These are phyloP conservation scores for Chrysolina americana DNA, from an alignment of 2,888 invertebrate genomes.

Conservation along the genomic window DNA sequence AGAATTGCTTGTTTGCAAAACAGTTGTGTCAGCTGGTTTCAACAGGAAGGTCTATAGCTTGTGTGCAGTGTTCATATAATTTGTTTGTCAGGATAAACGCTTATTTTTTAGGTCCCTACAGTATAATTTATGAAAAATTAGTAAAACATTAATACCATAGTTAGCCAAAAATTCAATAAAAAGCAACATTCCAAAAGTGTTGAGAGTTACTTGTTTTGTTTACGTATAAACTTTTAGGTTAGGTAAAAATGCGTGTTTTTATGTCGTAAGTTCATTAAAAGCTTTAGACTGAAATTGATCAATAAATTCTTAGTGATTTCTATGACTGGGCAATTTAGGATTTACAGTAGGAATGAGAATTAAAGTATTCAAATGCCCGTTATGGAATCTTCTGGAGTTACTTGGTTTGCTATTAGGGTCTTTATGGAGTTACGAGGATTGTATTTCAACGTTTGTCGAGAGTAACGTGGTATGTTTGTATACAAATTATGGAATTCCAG, in stretches of 20 bases:
- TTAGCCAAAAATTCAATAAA: constrained; percentile 7
- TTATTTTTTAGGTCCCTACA: constrained; percentile 7
- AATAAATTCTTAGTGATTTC: not conserved
- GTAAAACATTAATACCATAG: constrained; percentile 10
- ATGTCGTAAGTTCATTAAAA: constrained; percentile 9
- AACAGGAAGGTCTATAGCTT: not conserved
- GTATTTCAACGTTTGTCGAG: not conserved
- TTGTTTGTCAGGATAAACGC: not conserved
- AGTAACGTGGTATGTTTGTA: not conserved
- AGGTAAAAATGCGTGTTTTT: constrained; percentile 6
- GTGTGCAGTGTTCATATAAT: constrained; percentile 7
- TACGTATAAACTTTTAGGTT: constrained; percentile 19
- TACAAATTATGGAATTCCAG: constrained; percentile 1
- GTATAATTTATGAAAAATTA: not conserved
- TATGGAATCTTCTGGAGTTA: constrained; percentile 3
- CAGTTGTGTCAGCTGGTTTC: constrained; percentile 7
- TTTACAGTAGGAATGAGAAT: not conserved
- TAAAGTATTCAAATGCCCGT: not conserved
- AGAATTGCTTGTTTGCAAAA: constrained; percentile 20
- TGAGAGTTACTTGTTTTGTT: constrained; percentile 15
- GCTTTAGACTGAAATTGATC: not conserved
- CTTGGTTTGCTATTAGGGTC: constrained; percentile 3
- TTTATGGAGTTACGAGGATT: constrained; percentile 22
- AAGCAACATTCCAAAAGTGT: not conserved
- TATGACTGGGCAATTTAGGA: not conserved